These are phyloP conservation scores for Delichon dasypus DNA, from an alignment of 2,797 vertebrate species.

Conservation along the genomic window DNA sequence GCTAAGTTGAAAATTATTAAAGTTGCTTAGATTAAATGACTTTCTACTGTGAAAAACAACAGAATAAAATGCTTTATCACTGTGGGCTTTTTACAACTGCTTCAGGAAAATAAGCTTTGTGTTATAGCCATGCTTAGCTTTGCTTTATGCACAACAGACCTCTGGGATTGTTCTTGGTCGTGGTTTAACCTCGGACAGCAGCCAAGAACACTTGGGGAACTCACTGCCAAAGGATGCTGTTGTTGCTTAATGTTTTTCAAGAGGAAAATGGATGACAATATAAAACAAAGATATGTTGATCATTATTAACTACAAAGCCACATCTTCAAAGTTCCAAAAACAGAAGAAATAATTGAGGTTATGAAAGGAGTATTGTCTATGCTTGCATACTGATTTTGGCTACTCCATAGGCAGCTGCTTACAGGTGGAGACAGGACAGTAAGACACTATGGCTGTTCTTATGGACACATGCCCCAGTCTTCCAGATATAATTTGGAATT, in stretches of 20 bases:
- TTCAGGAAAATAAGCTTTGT: neutral
- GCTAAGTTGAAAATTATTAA: constrained; percentile 1
- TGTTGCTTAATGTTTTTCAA: neutral
- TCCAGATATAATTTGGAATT: neutral
- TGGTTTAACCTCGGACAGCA: neutral
- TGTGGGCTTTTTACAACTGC: neutral
- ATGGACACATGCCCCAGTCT: neutral
- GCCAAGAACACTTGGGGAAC: neutral
- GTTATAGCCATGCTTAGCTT: neutral
- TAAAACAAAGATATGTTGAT: neutral
- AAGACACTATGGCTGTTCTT: neutral
- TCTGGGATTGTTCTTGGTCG: neutral
- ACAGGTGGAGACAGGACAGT: neutral
- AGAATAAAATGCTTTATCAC: neutral
- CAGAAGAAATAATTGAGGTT: neutral
- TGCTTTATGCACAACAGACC: neutral
- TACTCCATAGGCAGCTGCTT: neutral
- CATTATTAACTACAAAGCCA: neutral
- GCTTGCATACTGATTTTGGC: neutral
- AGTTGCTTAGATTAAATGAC: constrained; percentile 8
- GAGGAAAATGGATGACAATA: neutral
- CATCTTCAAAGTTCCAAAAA: neutral
- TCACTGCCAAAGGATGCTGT: neutral
- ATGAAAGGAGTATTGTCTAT: neutral
- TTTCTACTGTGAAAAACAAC: neutral